phyloP scores from a whole-genome alignment of 1,140 invertebrate species.

The Cheumatopsyche charites region DNA sequence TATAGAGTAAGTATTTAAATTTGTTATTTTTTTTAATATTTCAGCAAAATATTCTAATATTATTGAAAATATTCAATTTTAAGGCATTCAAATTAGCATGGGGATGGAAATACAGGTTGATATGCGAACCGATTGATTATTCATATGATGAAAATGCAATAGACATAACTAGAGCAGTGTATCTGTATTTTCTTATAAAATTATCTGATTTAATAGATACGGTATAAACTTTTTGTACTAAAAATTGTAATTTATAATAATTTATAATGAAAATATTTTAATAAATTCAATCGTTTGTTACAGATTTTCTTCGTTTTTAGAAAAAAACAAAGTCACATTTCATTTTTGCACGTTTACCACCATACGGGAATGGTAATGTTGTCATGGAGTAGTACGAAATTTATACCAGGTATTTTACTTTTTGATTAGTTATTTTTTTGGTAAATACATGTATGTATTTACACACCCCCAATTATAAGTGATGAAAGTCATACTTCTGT shows the following conservation, averaged over 20 bases:
- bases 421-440: slow-evolving; percentile 2
- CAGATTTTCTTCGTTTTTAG: slow-evolving; percentile 84
- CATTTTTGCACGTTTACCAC: slow-evolving; percentile 88
- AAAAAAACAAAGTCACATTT: slow-evolving; percentile 84
- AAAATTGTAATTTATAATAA: no score
- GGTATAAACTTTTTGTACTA: no score
- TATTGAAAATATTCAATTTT: slow-evolving; percentile 44
- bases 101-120: slow-evolving; percentile 60
- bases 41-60: background rate
- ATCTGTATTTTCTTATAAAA: slow-evolving; percentile 72
- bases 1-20: slow-evolving; percentile 63
- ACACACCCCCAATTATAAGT: background rate
- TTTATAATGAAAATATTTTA: background rate
- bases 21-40: background rate
- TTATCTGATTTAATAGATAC: slow-evolving; percentile 74
- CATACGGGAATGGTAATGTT: slow-evolving; percentile 77
- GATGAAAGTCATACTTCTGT: no score
- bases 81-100: slow-evolving; percentile 58
- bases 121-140: slow-evolving; percentile 77
- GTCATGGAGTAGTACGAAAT: slow-evolving; percentile 70
- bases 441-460: background rate
- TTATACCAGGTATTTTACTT: slow-evolving; percentile 64
- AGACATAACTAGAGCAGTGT: slow-evolving; percentile 63
- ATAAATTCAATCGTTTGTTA: slow-evolving; percentile 39
- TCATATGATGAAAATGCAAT: slow-evolving; percentile 67